phyloP scores from a whole-genome alignment of 2,113 vertebrate genomes.

The Orycteropus afer region DNA sequence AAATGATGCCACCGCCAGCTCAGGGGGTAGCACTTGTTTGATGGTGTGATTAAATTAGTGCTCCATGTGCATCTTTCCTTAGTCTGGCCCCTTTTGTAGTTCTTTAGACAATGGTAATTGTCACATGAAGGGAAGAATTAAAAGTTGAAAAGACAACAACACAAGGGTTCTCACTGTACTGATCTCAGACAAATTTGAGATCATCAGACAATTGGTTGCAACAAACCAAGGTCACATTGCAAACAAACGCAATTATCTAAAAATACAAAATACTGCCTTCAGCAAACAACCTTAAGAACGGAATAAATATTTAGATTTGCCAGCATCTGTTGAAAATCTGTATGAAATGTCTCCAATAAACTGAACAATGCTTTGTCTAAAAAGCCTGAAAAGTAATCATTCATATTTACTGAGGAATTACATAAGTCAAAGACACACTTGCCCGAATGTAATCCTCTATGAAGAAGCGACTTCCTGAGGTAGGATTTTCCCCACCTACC shows the following conservation, averaged over 20 bases:
- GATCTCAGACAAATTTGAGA: slow-evolving; percentile 63
- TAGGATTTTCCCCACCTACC: not conserved
- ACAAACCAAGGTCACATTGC: slow-evolving; percentile 60
- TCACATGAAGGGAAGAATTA: slow-evolving; percentile 74
- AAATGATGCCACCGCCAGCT: not conserved
- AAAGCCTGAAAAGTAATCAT: slow-evolving; percentile 65
- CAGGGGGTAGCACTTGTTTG: not conserved
- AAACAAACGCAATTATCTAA: slow-evolving; percentile 53
- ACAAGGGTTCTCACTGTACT: slow-evolving; percentile 53
- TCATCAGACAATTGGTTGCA: slow-evolving; percentile 52
- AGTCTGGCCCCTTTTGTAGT: slow-evolving; percentile 20
- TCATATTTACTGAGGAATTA: slow-evolving; percentile 35
- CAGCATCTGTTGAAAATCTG: slow-evolving; percentile 68
- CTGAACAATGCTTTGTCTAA: slow-evolving; percentile 63
- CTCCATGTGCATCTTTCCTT: slow-evolving; percentile 49
- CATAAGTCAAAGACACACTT: slow-evolving; percentile 30
- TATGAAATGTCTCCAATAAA: slow-evolving; percentile 58
- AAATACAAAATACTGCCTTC: slow-evolving; percentile 51
- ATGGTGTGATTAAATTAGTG: slow-evolving; percentile 47
- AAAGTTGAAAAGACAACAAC: slow-evolving; percentile 55
- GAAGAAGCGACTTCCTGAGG: not conserved
- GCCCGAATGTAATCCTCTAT: not conserved
- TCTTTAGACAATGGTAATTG: slow-evolving; percentile 72
- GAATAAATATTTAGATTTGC: slow-evolving; percentile 66
- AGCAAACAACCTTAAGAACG: slow-evolving; percentile 65